Conservation (phyloP, 35 echinoderm and acorn worm genomes). For the Acanthaster planci region DNA sequence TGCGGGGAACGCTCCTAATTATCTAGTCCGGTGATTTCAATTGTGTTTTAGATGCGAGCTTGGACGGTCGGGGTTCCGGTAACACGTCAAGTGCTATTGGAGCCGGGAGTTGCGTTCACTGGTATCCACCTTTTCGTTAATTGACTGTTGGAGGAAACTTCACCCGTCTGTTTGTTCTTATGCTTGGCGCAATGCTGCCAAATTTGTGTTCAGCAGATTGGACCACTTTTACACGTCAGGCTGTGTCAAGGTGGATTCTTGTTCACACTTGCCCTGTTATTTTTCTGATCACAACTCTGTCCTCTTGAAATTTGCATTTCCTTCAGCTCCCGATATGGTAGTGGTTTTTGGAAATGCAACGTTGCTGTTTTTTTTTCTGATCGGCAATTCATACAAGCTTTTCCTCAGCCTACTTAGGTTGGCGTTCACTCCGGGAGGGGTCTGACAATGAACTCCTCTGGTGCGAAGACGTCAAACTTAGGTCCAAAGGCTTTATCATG, state of each 20-base stretch:
- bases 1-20: too few species aligned
- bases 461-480: not conserved
- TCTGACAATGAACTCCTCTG: not conserved
- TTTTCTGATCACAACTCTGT: not conserved
- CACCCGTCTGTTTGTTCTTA: not conserved
- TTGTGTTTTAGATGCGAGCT: too few species aligned
- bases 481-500: not conserved
- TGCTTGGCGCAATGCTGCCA: not conserved
- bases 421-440: not conserved
- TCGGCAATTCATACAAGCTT: too few species aligned
- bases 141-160: not conserved
- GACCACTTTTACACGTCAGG: not conserved
- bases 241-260: not conserved
- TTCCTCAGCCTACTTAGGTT: not conserved
- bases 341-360: not conserved
- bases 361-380: not conserved
- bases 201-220: not conserved
- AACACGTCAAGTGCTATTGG: too few species aligned
- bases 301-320: not conserved
- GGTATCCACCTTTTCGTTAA: too few species aligned
- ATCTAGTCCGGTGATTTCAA: too few species aligned
- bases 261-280: not conserved
- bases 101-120: too few species aligned
- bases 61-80: too few species aligned
- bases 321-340: not conserved